Conservation (phyloP, 2,113 vertebrate genomes). For the Illadopsis cleaveri region DNA sequence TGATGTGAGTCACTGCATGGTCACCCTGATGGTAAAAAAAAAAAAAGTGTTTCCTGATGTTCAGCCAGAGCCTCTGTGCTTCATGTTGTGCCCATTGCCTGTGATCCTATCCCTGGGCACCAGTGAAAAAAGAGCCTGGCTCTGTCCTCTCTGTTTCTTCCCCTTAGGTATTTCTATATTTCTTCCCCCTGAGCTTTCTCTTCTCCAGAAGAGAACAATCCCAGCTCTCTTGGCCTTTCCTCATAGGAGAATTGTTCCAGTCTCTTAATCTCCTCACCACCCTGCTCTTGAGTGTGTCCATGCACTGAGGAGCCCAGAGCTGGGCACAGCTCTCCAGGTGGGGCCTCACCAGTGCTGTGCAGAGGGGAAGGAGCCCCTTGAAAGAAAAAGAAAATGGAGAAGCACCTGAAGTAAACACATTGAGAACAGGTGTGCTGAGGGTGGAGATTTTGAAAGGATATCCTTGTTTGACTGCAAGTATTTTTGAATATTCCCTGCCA, state of each 20-base stretch:
- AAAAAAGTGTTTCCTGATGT: neutral
- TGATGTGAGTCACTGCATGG: neutral
- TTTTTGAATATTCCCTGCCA: neutral
- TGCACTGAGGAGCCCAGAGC: neutral
- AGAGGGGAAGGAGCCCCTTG: neutral
- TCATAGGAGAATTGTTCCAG: neutral
- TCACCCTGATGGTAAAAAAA: neutral
- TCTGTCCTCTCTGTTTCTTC: neutral
- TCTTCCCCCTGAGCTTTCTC: neutral
- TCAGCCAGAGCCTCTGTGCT: neutral
- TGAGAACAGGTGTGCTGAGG: neutral
- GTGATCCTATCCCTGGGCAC: neutral
- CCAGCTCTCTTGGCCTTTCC: neutral
- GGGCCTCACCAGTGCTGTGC: neutral
- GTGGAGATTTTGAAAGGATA: neutral
- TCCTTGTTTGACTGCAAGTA: neutral
- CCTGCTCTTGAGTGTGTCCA: neutral
- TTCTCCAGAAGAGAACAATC: neutral
- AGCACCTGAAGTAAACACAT: neutral
- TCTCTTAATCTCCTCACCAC: neutral
- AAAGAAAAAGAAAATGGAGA: neutral
- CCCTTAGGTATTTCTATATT: rapidly evolving
- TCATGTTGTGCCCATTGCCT: neutral
- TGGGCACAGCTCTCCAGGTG: neutral
- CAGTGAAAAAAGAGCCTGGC: neutral